Evolutionary conservation across 2,797 vertebrate species (phyloP).

Genomic region (Micromesistius poutassou): DNA sequence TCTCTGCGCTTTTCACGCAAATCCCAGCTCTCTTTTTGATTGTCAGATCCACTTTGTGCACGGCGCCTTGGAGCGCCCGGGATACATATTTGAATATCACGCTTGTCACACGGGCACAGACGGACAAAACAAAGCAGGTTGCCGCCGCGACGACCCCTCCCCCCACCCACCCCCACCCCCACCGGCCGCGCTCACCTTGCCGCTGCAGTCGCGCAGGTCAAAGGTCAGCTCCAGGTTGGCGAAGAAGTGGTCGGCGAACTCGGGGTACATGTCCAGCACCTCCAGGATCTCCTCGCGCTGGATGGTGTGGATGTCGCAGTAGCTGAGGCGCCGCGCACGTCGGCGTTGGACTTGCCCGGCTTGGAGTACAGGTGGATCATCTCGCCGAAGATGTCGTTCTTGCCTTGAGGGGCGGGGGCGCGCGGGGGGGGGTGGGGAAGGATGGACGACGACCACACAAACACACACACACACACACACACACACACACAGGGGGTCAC

Average conservation of each 20-base stretch:
- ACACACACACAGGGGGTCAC: too few relatives aligned
- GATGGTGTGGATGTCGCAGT: conserved; percentile 97
- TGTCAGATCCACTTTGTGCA: too few relatives aligned
- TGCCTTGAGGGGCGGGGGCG: conserved; percentile 72
- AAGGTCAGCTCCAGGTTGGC: conserved; percentile 96
- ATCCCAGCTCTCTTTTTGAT: too few relatives aligned
- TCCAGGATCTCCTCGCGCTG: conserved; percentile 93
- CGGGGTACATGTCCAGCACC: conserved; percentile 98
- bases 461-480: not conserved
- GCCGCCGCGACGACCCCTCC: too few relatives aligned
- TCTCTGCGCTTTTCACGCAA: too few relatives aligned
- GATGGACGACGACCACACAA: not conserved
- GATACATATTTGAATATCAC: too few relatives aligned
- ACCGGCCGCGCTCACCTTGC: conserved; percentile 41
- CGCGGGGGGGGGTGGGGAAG: too few relatives aligned
- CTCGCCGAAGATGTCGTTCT: conserved; percentile 98
- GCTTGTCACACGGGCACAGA: too few relatives aligned
- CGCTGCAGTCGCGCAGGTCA: conserved; percentile 86
- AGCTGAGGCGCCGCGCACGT: conserved; percentile 94
- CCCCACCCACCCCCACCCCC: too few relatives aligned
- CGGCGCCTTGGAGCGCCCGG: too few relatives aligned
- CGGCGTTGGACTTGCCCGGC: conserved; percentile 93
- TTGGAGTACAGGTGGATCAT: conserved; percentile 94
- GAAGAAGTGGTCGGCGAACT: conserved; percentile 94
- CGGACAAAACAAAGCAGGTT: too few relatives aligned